Evolutionary conservation across 2,797 vertebrate genomes (phyloP).

Genomic region (Xerus rutilus): DNA sequence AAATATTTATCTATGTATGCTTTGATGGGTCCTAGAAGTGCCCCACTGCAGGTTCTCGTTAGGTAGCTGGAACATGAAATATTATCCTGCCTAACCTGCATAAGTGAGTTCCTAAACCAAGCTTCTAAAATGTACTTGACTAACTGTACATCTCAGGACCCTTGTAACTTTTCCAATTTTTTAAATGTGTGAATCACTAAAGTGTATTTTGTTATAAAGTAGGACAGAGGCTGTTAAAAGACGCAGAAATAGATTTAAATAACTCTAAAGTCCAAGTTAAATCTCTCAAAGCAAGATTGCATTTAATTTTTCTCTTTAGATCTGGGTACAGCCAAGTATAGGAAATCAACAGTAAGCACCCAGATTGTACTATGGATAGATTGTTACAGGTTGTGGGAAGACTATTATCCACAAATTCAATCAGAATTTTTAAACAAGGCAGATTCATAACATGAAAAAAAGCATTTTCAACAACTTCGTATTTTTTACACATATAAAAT

Average conservation of each 20-base stretch:
- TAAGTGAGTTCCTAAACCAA: not conserved
- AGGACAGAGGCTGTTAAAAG: constrained; percentile 78
- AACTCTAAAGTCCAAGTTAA: constrained; percentile 53
- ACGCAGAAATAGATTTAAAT: constrained; percentile 63
- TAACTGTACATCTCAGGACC: constrained; percentile 54
- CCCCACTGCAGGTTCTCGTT: not conserved
- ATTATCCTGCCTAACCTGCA: not conserved
- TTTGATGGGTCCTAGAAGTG: not conserved
- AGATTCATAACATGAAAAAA: not conserved
- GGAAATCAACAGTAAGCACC: not conserved
- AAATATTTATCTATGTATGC: not conserved
- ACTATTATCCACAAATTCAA: not conserved
- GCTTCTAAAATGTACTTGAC: constrained; percentile 17
- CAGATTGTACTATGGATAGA: not conserved
- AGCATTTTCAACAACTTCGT: not conserved
- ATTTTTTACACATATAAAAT: not conserved
- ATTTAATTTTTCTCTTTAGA: constrained; percentile 63
- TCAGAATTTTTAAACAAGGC: not conserved
- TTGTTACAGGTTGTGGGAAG: not conserved
- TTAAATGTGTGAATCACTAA: constrained; percentile 83
- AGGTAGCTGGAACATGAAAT: not conserved
- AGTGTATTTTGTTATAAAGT: constrained; percentile 83
- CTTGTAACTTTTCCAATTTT: constrained; percentile 61
- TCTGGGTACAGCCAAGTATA: not conserved
- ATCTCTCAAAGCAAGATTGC: not conserved